Evolutionary conservation across 2,888 invertebrate species (phyloP).

Genomic region (Helobdella robusta): DNA sequence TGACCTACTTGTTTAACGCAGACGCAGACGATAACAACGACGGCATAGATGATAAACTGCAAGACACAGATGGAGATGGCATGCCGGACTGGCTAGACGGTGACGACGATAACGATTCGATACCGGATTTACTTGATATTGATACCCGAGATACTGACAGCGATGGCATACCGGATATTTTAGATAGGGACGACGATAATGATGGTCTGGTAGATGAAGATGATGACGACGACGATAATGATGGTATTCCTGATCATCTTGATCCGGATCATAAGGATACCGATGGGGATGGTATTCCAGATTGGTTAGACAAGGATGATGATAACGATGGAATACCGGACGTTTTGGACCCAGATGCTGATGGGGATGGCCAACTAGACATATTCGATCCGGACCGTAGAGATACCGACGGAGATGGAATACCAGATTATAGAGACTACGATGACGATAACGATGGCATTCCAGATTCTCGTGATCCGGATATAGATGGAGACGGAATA

Average conservation of each 20-base stretch:
- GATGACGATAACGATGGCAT: constrained; percentile 27
- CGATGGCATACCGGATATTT: constrained; percentile 26
- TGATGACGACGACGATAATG: constrained; percentile 26
- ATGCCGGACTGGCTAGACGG: constrained; percentile 27
- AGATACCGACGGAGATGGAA: constrained; percentile 28
- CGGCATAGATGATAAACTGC: constrained; percentile 14
- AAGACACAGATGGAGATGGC: constrained; percentile 25
- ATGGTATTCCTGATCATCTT: constrained; percentile 25
- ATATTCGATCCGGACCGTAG: constrained; percentile 24
- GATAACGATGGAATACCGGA: constrained; percentile 28
- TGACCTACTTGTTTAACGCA: background rate
- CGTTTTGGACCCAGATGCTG: constrained; percentile 23
- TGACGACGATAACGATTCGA: constrained; percentile 23
- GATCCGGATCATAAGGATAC: constrained; percentile 27
- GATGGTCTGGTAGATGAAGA: constrained; percentile 24
- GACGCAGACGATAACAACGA: constrained; percentile 25
- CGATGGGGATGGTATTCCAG: constrained; percentile 27
- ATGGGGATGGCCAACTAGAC: constrained; percentile 28
- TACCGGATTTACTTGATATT: constrained; percentile 18
- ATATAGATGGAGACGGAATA: constrained; percentile 27
- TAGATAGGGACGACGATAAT: constrained; percentile 25
- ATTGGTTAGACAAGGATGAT: constrained; percentile 26
- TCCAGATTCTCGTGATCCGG: constrained; percentile 20
- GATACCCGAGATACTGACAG: constrained; percentile 23
- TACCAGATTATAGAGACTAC: constrained; percentile 21